Base-by-base conservation (phyloP, 2,113 vertebrate genomes). In the Abramis brama region DNA sequence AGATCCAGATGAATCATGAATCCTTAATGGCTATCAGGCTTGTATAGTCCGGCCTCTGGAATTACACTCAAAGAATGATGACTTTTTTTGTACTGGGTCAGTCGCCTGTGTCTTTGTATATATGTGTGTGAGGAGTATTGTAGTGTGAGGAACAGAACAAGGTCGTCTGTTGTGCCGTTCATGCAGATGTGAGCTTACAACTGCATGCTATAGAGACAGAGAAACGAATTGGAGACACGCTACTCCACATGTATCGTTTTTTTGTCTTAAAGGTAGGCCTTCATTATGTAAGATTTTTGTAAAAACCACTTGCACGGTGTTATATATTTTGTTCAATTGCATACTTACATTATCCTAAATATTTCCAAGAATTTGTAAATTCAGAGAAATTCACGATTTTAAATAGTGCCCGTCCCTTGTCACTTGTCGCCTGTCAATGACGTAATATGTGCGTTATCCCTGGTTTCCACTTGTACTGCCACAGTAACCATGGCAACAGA, bases 1-100 rank as follows among this genome's bases (percentile, higher is more conserved):
- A 93, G 93, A 94, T 94, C 92, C 90, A 93, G 93, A 95, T 95
- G 92, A 94, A 91, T 94, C 92, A 95, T 93, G 90, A 95, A 95
- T 95, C 88, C 90, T 93, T 95, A 93, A 95, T 95, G 92, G 85
- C 88, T 91, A 91, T 91, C 91, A 89, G 85, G 89, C 90, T 83
- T 45, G 74, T 86, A 91, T 74, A 57, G 71, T 87, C 84, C 45
- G 90, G 86, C 88, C 89, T 91, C 91, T 90, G 89, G 88, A 91
- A 93, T 88, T 90, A 89, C 92, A 91, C 91, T 82, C 77, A 90
- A 86, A 92, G 87, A 91, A 85, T 84, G 76, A 84, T 78, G 68
- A 60, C 43, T 50, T 82, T 89, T 15, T 74, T 79, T 60, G 62
- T 86, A 57, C 73, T 86, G 74, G 85, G 62, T 83, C 87, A 75